These are phyloP conservation scores for Catalaphyllia jardinei DNA, from an alignment of 64 coral and sea anemone genomes.

Conservation along the genomic window DNA sequence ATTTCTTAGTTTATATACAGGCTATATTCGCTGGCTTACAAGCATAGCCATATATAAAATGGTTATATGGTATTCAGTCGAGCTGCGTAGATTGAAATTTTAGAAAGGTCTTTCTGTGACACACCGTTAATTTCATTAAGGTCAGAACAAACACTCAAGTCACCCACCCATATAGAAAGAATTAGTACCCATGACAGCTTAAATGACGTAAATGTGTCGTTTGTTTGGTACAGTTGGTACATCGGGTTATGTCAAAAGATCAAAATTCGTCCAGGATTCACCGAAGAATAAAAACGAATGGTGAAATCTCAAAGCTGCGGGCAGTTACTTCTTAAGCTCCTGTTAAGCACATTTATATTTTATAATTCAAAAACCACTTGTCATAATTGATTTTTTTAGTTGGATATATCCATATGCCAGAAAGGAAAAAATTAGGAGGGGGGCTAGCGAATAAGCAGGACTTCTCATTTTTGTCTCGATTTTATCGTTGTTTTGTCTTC, in stretches of 20 bases:
- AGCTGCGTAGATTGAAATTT: not conserved
- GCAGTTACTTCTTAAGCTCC: not conserved
- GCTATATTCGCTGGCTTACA: too few relatives aligned
- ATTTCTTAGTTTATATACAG: too few relatives aligned
- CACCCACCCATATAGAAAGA: not conserved
- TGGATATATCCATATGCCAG: not conserved
- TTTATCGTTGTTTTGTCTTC: slow-evolving; percentile 2
- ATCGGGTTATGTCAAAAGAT: not conserved
- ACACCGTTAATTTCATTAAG: not conserved
- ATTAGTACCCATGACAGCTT: not conserved
- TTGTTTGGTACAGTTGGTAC: too few relatives aligned
- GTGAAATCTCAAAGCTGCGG: not conserved
- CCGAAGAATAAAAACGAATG: not conserved
- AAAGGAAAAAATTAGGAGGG: not conserved
- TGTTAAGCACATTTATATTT: slow-evolving; percentile 1
- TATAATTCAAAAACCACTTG: slow-evolving; percentile 3
- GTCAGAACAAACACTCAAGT: not conserved
- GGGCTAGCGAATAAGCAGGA: not conserved
- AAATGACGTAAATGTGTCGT: too few relatives aligned
- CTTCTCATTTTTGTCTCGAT: not conserved
- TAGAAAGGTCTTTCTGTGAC: not conserved
- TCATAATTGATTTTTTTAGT: not conserved
- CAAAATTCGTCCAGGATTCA: not conserved
- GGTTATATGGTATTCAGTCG: not conserved
- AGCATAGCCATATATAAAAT: too few relatives aligned